A percentile compares a stretch with the other conserved stretches of the same genome.
These are phyloP conservation scores for Glaucomys volans DNA, from an alignment of 2,113 vertebrate species.

Conservation along the genomic window DNA sequence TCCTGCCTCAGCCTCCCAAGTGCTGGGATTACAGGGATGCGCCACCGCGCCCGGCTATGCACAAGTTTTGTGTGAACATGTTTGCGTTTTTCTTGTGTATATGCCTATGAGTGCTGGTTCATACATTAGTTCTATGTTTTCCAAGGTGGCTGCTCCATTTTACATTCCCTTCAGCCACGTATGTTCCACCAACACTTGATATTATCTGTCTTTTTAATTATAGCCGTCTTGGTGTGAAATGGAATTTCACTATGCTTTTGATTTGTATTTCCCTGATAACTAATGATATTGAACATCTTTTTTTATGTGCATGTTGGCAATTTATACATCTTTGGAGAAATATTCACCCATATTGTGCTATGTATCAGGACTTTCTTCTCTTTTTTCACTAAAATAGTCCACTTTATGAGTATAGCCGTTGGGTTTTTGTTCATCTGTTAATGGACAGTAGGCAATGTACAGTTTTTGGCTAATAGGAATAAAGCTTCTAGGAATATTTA, in stretches of 20 bases:
- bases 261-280: slow-evolving; percentile 13
- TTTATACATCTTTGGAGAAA: neutral
- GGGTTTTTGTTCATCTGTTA: slow-evolving; percentile 6
- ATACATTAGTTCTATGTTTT: neutral
- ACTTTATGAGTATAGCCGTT: no score
- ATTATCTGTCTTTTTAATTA: neutral
- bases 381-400: no score
- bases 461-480: neutral
- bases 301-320: neutral
- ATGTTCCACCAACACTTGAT: neutral
- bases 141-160: neutral
- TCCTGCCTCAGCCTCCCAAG: no score
- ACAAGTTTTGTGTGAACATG: neutral
- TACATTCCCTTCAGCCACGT: no score
- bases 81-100: neutral
- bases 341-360: neutral
- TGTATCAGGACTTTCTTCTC: neutral
- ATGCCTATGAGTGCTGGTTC: neutral
- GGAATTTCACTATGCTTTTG: neutral
- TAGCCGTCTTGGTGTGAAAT: neutral
- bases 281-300: neutral
- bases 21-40: no score
- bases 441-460: neutral
- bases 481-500: neutral
- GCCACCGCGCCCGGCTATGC: no score